Evolutionary conservation across 2,888 invertebrate genomes (phyloP).

Genomic region (Pseudococcus viburni): DNA sequence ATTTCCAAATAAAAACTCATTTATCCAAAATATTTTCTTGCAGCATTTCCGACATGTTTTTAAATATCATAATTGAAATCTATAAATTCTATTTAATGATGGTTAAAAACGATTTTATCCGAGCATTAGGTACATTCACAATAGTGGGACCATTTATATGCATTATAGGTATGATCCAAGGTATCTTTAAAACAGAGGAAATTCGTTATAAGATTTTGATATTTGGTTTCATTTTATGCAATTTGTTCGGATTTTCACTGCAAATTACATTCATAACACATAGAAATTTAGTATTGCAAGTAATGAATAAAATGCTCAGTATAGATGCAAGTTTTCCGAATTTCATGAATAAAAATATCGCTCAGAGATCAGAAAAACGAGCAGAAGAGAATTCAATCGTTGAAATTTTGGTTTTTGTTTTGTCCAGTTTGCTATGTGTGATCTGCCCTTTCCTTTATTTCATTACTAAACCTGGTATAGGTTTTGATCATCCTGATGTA

Average conservation of each 20-base stretch:
- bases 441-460: constrained; percentile 28
- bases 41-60: not conserved
- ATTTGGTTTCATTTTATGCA: not conserved
- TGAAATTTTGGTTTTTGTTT: not conserved
- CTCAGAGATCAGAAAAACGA: not conserved
- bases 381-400: not conserved
- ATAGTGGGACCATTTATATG: not conserved
- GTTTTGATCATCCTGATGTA: not conserved
- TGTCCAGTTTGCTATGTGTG: not conserved
- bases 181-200: not conserved
- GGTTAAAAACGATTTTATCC: not conserved
- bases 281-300: not conserved
- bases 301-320: constrained; percentile 1
- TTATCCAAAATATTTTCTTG: not conserved
- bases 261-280: not conserved
- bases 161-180: not conserved
- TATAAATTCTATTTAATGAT: not conserved
- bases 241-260: not conserved
- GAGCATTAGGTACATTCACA: not conserved
- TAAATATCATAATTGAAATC: not conserved
- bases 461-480: not conserved
- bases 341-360: not conserved
- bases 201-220: not conserved
- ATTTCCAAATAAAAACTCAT: no score
- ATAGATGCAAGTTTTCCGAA: not conserved